Evolutionary conservation across 2,113 vertebrate genomes (phyloP).

Genomic region (Notarius quadriscutis): DNA sequence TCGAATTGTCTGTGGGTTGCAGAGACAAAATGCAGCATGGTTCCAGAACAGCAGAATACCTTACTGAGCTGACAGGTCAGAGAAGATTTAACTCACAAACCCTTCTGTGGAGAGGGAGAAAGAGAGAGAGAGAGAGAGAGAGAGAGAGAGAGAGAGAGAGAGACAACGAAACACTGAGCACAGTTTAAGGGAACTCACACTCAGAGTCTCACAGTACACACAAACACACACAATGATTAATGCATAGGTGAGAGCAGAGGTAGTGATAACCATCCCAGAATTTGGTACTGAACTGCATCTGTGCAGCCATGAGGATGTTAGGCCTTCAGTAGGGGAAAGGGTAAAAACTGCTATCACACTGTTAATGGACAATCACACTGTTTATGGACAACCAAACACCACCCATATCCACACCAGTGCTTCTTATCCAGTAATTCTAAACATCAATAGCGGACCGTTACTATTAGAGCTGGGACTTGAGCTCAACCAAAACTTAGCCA

Average conservation of each 20-base stretch:
- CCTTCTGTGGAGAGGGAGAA: neutral
- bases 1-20: neutral
- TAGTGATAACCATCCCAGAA: neutral
- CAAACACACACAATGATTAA: conserved; percentile 11
- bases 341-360: neutral
- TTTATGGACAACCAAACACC: neutral
- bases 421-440: neutral
- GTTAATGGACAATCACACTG: neutral
- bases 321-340: neutral
- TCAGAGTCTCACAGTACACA: neutral
- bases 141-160: neutral
- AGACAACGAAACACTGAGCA: neutral
- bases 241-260: too few species aligned
- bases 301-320: neutral
- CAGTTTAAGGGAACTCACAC: conserved; percentile 3
- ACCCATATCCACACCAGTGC: neutral
- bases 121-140: neutral
- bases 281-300: neutral
- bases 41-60: neutral
- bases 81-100: neutral
- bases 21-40: neutral
- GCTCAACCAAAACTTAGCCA: too few species aligned
- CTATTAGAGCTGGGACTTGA: too few species aligned
- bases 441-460: too few species aligned
- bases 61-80: conserved; percentile 13